Conservation (phyloP, 1,140 invertebrate genomes). For the Manduca sexta region DNA sequence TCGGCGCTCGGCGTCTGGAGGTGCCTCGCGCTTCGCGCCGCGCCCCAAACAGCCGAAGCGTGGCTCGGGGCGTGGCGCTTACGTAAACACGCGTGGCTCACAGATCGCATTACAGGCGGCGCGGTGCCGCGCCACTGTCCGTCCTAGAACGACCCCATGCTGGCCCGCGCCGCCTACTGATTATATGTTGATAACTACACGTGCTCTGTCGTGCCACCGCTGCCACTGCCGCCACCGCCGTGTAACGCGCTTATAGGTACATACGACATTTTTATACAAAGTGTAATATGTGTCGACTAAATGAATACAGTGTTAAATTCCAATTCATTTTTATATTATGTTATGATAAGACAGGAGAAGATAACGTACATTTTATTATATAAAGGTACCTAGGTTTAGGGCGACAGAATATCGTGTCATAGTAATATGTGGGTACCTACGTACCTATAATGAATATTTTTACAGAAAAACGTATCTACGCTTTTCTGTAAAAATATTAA, state of each 20-base stretch:
- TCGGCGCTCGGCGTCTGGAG: conserved; percentile 66
- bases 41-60: conserved; percentile 64
- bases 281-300: too few species aligned
- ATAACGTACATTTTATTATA: too few species aligned
- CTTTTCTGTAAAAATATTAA: too few species aligned
- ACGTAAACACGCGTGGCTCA: conserved; percentile 66
- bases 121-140: conserved; percentile 55
- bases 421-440: too few species aligned
- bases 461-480: too few species aligned
- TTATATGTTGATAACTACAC: conserved; percentile 53
- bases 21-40: conserved; percentile 63
- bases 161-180: conserved; percentile 52
- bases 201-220: conserved; percentile 52
- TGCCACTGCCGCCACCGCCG: conserved; percentile 51
- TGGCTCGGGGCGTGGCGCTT: conserved; percentile 72
- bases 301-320: too few species aligned
- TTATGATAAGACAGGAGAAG: too few species aligned
- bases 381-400: too few species aligned
- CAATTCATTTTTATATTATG: too few species aligned
- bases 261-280: neutral
- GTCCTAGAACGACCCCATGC: conserved; percentile 64
- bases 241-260: conserved; percentile 64
- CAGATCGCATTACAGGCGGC: conserved; percentile 38
- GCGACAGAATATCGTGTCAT: too few species aligned
- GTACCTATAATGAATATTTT: too few species aligned